A percentile compares a stretch with the other conserved stretches of the same genome.
Evolutionary conservation across 2,113 vertebrate species (phyloP).

Genomic region (Epinephelus cyanopodus): DNA sequence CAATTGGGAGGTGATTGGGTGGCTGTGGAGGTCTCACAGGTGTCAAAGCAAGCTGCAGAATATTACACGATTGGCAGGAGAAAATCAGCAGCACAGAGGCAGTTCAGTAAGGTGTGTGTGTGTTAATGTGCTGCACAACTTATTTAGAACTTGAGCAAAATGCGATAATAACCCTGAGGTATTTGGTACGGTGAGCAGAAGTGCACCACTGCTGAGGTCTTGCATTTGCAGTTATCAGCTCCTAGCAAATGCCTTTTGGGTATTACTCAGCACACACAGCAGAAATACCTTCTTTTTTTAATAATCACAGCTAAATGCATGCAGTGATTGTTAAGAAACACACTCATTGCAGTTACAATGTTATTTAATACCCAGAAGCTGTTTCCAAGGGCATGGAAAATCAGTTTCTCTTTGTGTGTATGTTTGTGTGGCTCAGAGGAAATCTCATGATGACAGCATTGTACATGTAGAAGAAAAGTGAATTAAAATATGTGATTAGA

Average conservation of each 20-base stretch:
- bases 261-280: constrained; percentile 29
- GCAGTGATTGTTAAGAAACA: constrained; percentile 19
- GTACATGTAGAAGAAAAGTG: background rate
- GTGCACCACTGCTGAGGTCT: constrained; percentile 18
- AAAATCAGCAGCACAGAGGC: constrained; percentile 14
- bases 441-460: background rate
- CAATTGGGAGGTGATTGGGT: background rate
- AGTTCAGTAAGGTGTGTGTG: background rate
- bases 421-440: background rate
- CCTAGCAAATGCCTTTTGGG: constrained; percentile 31
- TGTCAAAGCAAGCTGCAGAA: constrained; percentile 19
- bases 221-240: constrained; percentile 50
- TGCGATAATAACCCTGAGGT: constrained; percentile 2
- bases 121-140: background rate
- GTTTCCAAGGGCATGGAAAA: background rate
- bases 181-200: constrained; percentile 19
- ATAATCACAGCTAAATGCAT: constrained; percentile 30
- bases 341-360: background rate
- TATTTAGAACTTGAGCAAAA: constrained; percentile 32
- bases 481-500: too few species aligned
- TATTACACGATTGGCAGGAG: background rate
- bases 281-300: constrained; percentile 6
- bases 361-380: constrained; percentile 2
- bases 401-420: background rate
- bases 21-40: background rate